Percentiles rank a stretch among this genome's conserved stretches.
phyloP scores from a whole-genome alignment of 1,140 invertebrate species.

The Drosophila pachea region DNA sequence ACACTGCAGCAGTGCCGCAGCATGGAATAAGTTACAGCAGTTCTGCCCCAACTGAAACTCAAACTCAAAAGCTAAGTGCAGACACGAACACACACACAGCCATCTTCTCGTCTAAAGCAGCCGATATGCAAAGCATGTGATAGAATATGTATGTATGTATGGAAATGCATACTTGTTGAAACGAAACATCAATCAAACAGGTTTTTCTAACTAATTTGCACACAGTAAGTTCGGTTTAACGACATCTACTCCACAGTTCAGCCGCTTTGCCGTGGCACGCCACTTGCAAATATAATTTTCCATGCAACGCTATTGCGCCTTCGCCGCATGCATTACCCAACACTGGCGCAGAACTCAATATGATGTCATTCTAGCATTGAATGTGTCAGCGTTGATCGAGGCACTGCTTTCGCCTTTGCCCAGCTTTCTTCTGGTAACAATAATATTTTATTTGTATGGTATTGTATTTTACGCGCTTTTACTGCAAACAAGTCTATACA shows the following conservation, averaged over 20 bases:
- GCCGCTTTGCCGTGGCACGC: background rate
- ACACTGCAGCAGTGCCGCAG: background rate
- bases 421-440: conserved; percentile 77
- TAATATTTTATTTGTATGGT: conserved; percentile 73
- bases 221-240: conserved; percentile 21
- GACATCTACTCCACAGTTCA: background rate
- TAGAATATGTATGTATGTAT: conserved; percentile 44
- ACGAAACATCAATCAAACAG: conserved; percentile 33
- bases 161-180: background rate
- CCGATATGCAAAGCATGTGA: conserved; percentile 70
- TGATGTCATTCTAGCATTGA: conserved; percentile 1
- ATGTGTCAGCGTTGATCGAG: conserved; percentile 5
- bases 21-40: too few species aligned
- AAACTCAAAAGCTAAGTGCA: too few species aligned
- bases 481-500: conserved; percentile 65
- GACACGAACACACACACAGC: conserved; percentile 16
- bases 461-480: conserved; percentile 59
- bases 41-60: too few species aligned
- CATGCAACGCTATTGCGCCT: background rate
- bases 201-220: conserved; percentile 15
- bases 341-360: background rate
- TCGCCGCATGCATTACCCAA: background rate
- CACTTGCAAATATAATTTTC: background rate
- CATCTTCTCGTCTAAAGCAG: conserved; percentile 55
- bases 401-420: conserved; percentile 58